Base-by-base conservation (phyloP, 2,888 invertebrate genomes). In the Orchestes rusci region DNA sequence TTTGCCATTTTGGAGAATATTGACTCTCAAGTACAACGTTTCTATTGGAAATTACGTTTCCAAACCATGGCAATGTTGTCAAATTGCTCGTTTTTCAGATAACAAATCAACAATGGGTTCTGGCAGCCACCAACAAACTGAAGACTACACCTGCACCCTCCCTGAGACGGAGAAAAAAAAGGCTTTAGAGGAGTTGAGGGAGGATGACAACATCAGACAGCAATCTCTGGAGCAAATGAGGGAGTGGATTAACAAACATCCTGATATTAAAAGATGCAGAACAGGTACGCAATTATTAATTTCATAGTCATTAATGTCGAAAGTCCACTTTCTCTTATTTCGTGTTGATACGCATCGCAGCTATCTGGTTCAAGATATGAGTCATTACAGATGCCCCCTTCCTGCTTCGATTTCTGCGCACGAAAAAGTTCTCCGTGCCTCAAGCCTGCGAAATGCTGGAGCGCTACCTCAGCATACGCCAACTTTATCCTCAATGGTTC, bases 401-500 rank as follows among this genome's bases (percentile, higher is more conserved):
- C 62, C 73, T 91, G 12, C 72, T 92, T 30, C 76, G 91, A 33
- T 92, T 92, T 59, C 75, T 92, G 10, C 76, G 91, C 28, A 87
- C 87, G 31, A 88, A 89, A 68, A 92, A 91, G 65, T 92, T 86
- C 69, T 86, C 86, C 23, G 79, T 92, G 15, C 85, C 86, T 0
- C 78, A 84, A 64, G 84, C 92, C 0, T 87, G 90, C 58, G 84
- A 87, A 51, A 85, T 92, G 81, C 68, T 93, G 53, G 90, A 92
- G 65, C 78, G 86, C 36, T 93, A 92, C 66, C 71, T 93, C 42
- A 84, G 84, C 19, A 85, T 91, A 53, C 73, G 92, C 4, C 86
- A 89, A 64, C 72, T 89, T 58, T 84, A 88, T 60, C 87, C 91
- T 0, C 77, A 84, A 38, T 91, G 91, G 90, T 93, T 91, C 71